Evolutionary conservation across 2,888 invertebrate species (phyloP).

Genomic region (Sericinus montela): DNA sequence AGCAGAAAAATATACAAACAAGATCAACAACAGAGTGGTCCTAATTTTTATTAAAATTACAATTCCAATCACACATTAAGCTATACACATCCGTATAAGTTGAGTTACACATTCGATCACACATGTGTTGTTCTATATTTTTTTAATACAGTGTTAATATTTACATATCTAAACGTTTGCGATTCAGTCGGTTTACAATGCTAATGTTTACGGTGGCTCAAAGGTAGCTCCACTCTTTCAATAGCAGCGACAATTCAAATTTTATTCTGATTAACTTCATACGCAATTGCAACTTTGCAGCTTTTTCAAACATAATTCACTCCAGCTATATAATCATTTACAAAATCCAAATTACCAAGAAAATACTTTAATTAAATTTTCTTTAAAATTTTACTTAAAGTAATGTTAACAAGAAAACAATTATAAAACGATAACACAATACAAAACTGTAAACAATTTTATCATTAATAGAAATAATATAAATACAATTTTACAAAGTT

Average conservation of each 20-base stretch:
- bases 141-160: slow-evolving; percentile 58
- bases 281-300: neutral
- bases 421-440: too few relatives aligned
- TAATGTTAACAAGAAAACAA: too few relatives aligned
- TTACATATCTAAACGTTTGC: slow-evolving; percentile 73
- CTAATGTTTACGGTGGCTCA: neutral
- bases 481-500: neutral
- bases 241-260: neutral
- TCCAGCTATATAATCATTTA: too few relatives aligned
- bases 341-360: too few relatives aligned
- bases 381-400: too few relatives aligned
- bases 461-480: too few relatives aligned
- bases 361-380: too few relatives aligned
- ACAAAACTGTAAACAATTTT: too few relatives aligned
- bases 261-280: neutral
- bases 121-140: slow-evolving; percentile 47
- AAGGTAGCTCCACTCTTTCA: neutral
- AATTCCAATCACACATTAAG: slow-evolving; percentile 9
- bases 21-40: neutral
- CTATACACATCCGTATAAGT: slow-evolving; percentile 9
- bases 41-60: slow-evolving; percentile 15
- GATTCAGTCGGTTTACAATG: slow-evolving; percentile 63
- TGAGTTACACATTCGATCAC: slow-evolving; percentile 46
- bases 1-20: neutral
- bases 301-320: too few relatives aligned